Conservation (phyloP, 2,888 invertebrate species). For the Coremacera marginata region DNA sequence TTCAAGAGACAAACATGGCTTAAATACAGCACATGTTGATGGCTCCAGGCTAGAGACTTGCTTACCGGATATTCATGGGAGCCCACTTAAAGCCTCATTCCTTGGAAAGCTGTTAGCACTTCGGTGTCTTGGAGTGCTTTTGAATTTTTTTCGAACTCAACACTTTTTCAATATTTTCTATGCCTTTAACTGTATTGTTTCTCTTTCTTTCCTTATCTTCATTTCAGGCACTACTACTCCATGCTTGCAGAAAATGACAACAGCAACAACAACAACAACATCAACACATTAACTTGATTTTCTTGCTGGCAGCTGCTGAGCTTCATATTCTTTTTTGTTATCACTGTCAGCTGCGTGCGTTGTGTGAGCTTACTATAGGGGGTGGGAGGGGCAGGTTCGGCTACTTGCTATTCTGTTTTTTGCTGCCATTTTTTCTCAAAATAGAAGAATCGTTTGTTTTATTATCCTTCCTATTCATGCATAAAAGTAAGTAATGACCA, state of each 20-base stretch:
- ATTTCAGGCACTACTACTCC: no score
- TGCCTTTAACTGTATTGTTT: not conserved
- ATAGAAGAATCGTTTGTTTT: no score
- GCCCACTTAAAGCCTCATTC: not conserved
- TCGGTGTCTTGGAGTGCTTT: not conserved
- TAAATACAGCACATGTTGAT: not conserved
- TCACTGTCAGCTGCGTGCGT: not conserved
- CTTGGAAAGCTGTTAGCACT: not conserved
- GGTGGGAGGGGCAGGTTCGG: not conserved
- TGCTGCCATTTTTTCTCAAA: no score
- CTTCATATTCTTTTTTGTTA: slow-evolving; percentile 3
- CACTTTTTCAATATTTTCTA: not conserved
- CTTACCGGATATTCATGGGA: not conserved
- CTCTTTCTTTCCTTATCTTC: not conserved
- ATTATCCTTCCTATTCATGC: no score
- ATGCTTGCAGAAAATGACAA: not conserved
- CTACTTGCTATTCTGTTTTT: not conserved
- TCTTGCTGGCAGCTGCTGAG: not conserved
- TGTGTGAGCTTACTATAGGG: not conserved
- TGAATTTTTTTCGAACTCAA: not conserved
- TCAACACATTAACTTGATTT: not conserved
- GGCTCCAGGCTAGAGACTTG: not conserved
- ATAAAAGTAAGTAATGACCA: no score
- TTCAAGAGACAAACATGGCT: not conserved
- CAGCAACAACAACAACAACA: not conserved